Evolutionary conservation across 2,888 invertebrate species (phyloP).

Genomic region (Sesia bembeciformis): DNA sequence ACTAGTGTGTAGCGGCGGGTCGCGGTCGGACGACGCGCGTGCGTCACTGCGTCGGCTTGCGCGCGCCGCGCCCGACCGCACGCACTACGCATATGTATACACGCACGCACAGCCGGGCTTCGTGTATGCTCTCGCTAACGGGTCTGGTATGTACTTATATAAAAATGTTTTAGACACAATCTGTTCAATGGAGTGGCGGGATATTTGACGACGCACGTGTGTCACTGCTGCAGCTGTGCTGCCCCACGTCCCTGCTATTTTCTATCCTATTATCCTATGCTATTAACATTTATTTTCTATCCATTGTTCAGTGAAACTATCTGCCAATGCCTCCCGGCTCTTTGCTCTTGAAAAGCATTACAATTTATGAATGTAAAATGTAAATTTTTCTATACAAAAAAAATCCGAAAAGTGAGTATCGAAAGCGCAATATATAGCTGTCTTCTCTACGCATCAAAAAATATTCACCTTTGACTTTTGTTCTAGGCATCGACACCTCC

Average conservation of each 20-base stretch:
- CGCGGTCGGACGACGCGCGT: slow-evolving; percentile 68
- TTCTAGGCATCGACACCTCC: slow-evolving; percentile 47
- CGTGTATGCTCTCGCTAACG: slow-evolving; percentile 80
- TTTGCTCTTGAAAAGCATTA: too few relatives aligned
- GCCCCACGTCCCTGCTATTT: too few relatives aligned
- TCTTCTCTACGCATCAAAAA: background rate
- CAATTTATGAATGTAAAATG: too few relatives aligned
- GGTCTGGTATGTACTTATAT: slow-evolving; percentile 46
- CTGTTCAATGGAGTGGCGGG: too few relatives aligned
- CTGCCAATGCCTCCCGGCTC: too few relatives aligned
- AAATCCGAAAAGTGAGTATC: background rate
- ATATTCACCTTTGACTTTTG: background rate
- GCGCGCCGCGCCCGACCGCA: slow-evolving; percentile 77
- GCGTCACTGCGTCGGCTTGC: slow-evolving; percentile 58
- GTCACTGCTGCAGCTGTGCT: too few relatives aligned
- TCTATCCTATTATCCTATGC: too few relatives aligned
- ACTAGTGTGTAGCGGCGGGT: slow-evolving; percentile 77
- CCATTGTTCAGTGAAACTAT: too few relatives aligned
- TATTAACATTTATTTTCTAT: too few relatives aligned
- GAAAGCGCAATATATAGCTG: background rate
- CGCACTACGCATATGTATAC: slow-evolving; percentile 92
- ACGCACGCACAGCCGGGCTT: slow-evolving; percentile 89
- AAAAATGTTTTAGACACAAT: too few relatives aligned
- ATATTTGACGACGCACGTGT: too few relatives aligned
- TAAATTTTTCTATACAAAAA: too few relatives aligned